phyloP scores from a whole-genome alignment of 2,888 invertebrate species.

The Lasioglossum vierecki region DNA sequence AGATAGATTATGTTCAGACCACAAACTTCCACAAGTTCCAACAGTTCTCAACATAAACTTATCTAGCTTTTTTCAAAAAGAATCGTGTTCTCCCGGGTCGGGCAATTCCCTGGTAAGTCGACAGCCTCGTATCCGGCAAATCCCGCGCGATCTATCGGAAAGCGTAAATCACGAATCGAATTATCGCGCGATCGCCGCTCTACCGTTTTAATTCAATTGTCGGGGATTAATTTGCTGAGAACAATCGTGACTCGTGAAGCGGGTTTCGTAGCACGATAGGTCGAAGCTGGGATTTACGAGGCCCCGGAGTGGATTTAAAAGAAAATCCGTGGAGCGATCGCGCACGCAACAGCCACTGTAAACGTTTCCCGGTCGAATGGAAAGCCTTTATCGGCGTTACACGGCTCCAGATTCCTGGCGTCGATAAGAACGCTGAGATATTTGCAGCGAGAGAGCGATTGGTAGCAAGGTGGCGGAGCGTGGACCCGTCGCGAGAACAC shows the following conservation, averaged over 20 bases:
- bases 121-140: neutral
- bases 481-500: neutral
- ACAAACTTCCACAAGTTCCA: no score
- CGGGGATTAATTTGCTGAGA: neutral
- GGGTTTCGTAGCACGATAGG: neutral
- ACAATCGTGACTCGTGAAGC: neutral
- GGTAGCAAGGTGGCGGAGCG: neutral
- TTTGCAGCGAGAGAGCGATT: constrained; percentile 12
- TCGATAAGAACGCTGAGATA: constrained; percentile 21
- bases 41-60: neutral
- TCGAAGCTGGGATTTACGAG: constrained; percentile 2
- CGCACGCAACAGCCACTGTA: constrained; percentile 1
- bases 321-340: neutral
- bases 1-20: no score
- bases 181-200: neutral
- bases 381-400: constrained; percentile 16
- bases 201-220: constrained; percentile 5
- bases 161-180: constrained; percentile 5
- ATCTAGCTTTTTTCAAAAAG: neutral
- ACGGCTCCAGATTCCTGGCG: constrained; percentile 14
- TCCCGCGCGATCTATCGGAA: neutral
- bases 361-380: constrained; percentile 19
- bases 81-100: neutral
- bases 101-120: neutral
- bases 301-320: constrained; percentile 1